phyloP scores from a whole-genome alignment of 2,888 invertebrate species.

The Trisateles emortualis region DNA sequence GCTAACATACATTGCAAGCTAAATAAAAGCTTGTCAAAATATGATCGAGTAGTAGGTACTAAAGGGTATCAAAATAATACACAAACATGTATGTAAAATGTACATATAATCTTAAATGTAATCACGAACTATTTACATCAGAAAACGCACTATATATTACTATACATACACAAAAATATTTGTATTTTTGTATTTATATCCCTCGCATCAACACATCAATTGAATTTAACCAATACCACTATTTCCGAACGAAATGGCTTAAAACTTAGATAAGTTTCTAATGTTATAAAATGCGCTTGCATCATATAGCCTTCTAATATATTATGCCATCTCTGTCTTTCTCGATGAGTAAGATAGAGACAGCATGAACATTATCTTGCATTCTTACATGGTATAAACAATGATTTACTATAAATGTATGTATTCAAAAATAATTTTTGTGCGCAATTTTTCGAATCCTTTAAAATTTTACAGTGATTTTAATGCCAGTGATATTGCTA shows the following conservation, averaged over 20 bases:
- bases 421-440: conserved; percentile 6
- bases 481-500: background rate
- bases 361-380: too few relatives aligned
- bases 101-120: conserved; percentile 85
- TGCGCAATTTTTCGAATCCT: conserved; percentile 21
- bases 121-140: conserved; percentile 82
- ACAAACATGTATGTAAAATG: conserved; percentile 76
- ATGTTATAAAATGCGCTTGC: too few relatives aligned
- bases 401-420: background rate
- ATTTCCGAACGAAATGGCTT: conserved; percentile 4
- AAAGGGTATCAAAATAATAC: conserved; percentile 49
- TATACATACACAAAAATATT: conserved; percentile 81
- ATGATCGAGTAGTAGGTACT: too few relatives aligned
- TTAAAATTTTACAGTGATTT: background rate
- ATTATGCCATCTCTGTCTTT: background rate
- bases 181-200: conserved; percentile 49
- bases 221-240: conserved; percentile 17
- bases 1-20: too few relatives aligned
- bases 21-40: too few relatives aligned
- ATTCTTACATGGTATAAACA: background rate
- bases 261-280: conserved; percentile 3
- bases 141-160: conserved; percentile 71
- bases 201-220: conserved; percentile 1
- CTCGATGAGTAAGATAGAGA: too few relatives aligned
- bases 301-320: too few relatives aligned